Evolutionary conservation across 2,888 invertebrate species (phyloP), one percentile per base, ranked within the genome.

Genomic region (Chydorus sphaericus): DNA sequence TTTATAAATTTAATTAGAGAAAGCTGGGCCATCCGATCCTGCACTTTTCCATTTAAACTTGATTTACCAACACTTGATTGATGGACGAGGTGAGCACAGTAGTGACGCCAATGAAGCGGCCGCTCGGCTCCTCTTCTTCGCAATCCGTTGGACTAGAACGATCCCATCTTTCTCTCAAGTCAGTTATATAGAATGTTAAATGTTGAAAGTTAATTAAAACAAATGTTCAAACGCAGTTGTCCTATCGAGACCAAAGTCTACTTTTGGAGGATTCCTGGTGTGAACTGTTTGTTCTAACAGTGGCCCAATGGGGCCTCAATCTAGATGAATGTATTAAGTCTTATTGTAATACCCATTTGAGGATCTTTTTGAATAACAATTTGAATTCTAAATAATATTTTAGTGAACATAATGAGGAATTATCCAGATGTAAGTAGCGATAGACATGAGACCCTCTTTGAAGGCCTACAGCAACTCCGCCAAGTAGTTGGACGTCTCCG

Each of bases 241-340:
- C 81, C 1, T 78, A 77, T 61, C 68, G 78, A 50, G 88, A 88
- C 63, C 88, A 87, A 66, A 77, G 79, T 0, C 75, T 78, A 53
- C 73, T 90, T 37, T 70, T 90, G 54, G 82, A 84, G 64, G 82
- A 80, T 65, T 81, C 84, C 30, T 90, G 90, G 90, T 81, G 80
- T 63, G 88, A 89, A 66, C 70, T 90, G 4, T 89, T 88, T 67
- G 77, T 89, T 1, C 69, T 90, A 10, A 87, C 85, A 30, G 85
- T 87, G 8, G 84, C 87, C 1, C 87, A 90, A 66, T 84, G 83
- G 79, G 77, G 81, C 2, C 77, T 85, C 59, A 77, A 79, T 18
- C 77, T 87, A 33, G 83, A 85, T 61, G 81, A 83, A 72, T 79
- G 84, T 83, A 70, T 16, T 18, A 63, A 62, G 51, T 5, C 11